These are phyloP conservation scores for Peromyscus polionotus DNA, from an alignment of 2,113 vertebrate species.

Conservation along the genomic window DNA sequence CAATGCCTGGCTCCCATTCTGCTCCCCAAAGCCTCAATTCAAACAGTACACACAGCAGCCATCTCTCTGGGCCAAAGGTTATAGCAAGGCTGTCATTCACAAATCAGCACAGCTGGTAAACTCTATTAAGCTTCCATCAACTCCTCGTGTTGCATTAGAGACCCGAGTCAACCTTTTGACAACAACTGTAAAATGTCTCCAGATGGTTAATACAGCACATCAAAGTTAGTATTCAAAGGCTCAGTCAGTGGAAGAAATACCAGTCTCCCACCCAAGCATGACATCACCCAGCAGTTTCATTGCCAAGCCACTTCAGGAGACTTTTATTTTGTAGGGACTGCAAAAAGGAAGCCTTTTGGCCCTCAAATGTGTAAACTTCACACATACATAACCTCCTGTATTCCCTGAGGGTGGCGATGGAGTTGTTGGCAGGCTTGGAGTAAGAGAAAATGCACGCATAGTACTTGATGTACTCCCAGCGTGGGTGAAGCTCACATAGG, in stretches of 20 bases:
- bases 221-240: constrained; percentile 75
- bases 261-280: constrained; percentile 37
- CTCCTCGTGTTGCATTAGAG: constrained; percentile 69
- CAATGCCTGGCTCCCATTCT: neutral
- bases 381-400: neutral
- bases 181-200: constrained; percentile 78
- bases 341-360: neutral
- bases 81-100: constrained; percentile 73
- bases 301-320: constrained; percentile 2
- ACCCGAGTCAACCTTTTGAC: constrained; percentile 75
- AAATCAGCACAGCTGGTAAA: constrained; percentile 70
- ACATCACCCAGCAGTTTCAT: constrained; percentile 13
- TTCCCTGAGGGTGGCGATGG: neutral
- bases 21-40: constrained; percentile 61
- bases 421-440: neutral
- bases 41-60: constrained; percentile 38
- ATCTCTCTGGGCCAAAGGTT: constrained; percentile 61
- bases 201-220: constrained; percentile 72
- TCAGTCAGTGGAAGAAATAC: constrained; percentile 55
- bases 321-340: constrained; percentile 50
- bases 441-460: neutral
- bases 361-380: neutral
- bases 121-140: constrained; percentile 76
- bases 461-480: neutral
- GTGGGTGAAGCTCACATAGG: neutral